Base-by-base conservation (phyloP, 1,140 invertebrate species). In the Anadara kagoshimensis region DNA sequence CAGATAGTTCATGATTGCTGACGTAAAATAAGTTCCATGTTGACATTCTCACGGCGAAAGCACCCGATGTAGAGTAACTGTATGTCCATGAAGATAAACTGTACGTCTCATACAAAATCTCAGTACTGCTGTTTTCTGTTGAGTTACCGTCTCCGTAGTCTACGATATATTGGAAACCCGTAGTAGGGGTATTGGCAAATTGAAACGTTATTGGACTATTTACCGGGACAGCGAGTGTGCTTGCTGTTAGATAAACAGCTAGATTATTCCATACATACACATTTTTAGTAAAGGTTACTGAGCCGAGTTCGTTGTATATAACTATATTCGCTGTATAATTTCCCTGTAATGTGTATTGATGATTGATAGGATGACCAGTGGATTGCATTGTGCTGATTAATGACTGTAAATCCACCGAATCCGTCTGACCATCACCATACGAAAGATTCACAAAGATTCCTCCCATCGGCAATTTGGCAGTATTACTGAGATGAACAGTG, bases 21-120 rank as follows among this genome's bases (percentile, higher is more conserved):
- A 24, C 59, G 18, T 69, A 69, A 41, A 75, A 75, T 0, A 54
- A 56, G 70, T 75, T 75, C 67, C 68, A 75, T n/a, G 68, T 63
- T 22, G 62, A n/a, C 63, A 75, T 66, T 8, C 56, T 54, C 1
- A 75, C 62, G 5, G 63, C 59, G 49, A 26, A 75, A 18, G 18
- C n/a, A 5, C 73, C 73, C 18, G n/a, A 14, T 5, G 4, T 41
- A 29, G n/a, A 51, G 20, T 75, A 75, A 1, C 22, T 24, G 45
- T 75, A 56, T 0, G 53, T 61, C 18, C 36, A 61, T 45, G 49
- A 22, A 7, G 54, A 26, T 26, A n/a, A 22, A 10, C 24, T 61
- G 57, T 75, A 70, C 7, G 62, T 0, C 24, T 16, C 24, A 26
- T 41, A 54, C 7, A 36, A 36, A 44, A 56, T 22, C 29, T 36